These are phyloP conservation scores for Lasius platythorax DNA, from an alignment of 2,888 invertebrate species.

Conservation along the genomic window DNA sequence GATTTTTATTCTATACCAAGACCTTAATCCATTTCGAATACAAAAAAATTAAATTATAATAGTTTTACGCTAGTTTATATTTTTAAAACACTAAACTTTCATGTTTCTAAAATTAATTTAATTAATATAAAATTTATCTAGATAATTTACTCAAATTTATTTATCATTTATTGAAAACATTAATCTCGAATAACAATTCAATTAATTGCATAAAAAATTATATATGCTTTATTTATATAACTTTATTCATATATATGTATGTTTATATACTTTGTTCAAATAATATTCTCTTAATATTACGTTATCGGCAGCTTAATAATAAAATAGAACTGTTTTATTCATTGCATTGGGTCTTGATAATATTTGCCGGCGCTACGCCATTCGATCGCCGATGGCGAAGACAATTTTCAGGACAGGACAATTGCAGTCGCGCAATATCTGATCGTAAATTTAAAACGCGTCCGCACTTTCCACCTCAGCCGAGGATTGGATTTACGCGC, in stretches of 20 bases:
- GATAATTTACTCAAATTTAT: not conserved
- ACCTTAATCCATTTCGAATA: not conserved
- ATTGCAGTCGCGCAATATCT: slow-evolving; percentile 27
- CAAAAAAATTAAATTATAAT: slow-evolving; percentile 11
- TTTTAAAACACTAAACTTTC: not conserved
- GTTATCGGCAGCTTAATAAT: not conserved
- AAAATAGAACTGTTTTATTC: slow-evolving; percentile 23
- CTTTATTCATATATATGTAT: not conserved
- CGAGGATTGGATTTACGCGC: slow-evolving; percentile 30
- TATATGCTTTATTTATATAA: not conserved
- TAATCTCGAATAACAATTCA: not conserved
- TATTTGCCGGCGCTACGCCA: slow-evolving; percentile 2
- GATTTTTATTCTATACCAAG: not conserved
- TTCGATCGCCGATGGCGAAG: slow-evolving; percentile 22
- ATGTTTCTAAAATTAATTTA: not conserved
- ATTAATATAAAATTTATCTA: not conserved
- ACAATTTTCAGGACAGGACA: slow-evolving; percentile 29
- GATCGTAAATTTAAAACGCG: slow-evolving; percentile 41
- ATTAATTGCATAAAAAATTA: not conserved
- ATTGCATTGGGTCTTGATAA: not conserved
- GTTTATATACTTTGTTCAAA: slow-evolving; percentile 11
- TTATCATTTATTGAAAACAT: not conserved
- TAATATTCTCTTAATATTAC: slow-evolving; percentile 6
- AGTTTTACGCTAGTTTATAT: not conserved
- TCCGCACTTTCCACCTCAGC: slow-evolving; percentile 11